phyloP scores from a whole-genome alignment of 2,888 invertebrate species.

The Dolichopus griseipennis region DNA sequence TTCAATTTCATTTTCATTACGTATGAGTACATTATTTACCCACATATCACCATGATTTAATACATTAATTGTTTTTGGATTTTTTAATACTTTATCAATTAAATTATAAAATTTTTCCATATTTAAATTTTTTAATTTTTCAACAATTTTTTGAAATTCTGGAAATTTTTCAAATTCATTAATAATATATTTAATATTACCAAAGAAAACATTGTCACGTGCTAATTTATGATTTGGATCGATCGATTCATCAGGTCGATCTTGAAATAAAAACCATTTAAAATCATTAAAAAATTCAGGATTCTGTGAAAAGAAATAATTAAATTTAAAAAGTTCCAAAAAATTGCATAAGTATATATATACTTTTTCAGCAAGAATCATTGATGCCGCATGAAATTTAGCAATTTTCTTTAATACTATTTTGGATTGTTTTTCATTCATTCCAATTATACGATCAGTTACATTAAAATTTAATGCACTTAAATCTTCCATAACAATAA shows the following conservation, averaged over 20 bases:
- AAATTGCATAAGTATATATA: not conserved
- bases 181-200: slow-evolving; percentile 20
- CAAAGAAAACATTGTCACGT: slow-evolving; percentile 16
- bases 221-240: slow-evolving; percentile 5
- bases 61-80: slow-evolving; percentile 30
- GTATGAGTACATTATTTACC: slow-evolving; percentile 48
- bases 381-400: slow-evolving; percentile 46
- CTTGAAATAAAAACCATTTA: slow-evolving; percentile 19
- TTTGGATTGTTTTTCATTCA: slow-evolving; percentile 44
- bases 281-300: slow-evolving; percentile 21
- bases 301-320: slow-evolving; percentile 17
- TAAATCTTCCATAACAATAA: slow-evolving; percentile 30
- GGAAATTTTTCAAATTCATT: slow-evolving; percentile 21
- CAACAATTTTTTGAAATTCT: slow-evolving; percentile 21
- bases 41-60: slow-evolving; percentile 49
- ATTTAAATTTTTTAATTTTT: slow-evolving; percentile 16
- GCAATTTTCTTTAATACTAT: slow-evolving; percentile 45
- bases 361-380: slow-evolving; percentile 44
- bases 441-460: slow-evolving; percentile 43
- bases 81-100: not conserved
- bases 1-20: slow-evolving; percentile 31
- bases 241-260: slow-evolving; percentile 10
- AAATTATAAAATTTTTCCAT: slow-evolving; percentile 1
- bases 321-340: not conserved
- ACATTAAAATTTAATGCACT: slow-evolving; percentile 40